A percentile compares a stretch with the other conserved stretches of the same genome.
phyloP scores from a whole-genome alignment of 1,140 invertebrate genomes.

The Maniola jurtina region DNA sequence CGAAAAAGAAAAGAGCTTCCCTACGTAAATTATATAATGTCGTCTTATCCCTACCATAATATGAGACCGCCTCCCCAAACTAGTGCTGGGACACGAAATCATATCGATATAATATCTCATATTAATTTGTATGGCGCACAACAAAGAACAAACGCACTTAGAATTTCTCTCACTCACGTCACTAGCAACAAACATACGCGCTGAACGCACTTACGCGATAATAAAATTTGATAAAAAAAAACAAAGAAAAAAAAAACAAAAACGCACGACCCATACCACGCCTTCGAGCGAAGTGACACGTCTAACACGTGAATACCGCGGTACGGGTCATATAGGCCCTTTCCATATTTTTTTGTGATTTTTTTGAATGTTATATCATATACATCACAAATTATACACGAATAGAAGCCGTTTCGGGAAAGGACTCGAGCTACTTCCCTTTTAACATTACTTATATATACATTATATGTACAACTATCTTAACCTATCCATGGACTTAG shows the following conservation, averaged over 20 bases:
- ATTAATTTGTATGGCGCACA: constrained; percentile 48
- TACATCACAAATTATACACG: constrained; percentile 61
- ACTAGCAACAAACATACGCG: constrained; percentile 57
- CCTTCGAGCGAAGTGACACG: constrained; percentile 37
- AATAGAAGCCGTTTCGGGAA: constrained; percentile 51
- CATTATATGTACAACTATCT: constrained; percentile 61
- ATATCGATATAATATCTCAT: constrained; percentile 26
- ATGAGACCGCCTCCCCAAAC: constrained; percentile 15
- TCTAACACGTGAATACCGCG: constrained; percentile 38
- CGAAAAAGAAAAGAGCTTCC: constrained; percentile 10
- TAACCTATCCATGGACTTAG: constrained; percentile 49
- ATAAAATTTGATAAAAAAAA: constrained; percentile 71
- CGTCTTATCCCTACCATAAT: constrained; percentile 14
- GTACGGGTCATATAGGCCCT: constrained; percentile 55
- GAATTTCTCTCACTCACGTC: constrained; percentile 53
- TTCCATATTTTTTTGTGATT: constrained; percentile 63
- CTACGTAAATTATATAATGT: constrained; percentile 15
- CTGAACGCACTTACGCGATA: constrained; percentile 50
- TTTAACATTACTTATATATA: constrained; percentile 52
- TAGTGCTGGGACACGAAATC: constrained; percentile 21
- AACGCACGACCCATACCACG: constrained; percentile 47
- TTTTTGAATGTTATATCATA: constrained; percentile 51
- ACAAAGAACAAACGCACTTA: constrained; percentile 70
- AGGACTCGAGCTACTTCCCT: constrained; percentile 41
- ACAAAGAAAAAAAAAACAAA: constrained; percentile 42